Percentiles rank a stretch among this genome's conserved stretches.
phyloP scores from a whole-genome alignment of 2,888 invertebrate genomes.

The Acleris emargana region DNA sequence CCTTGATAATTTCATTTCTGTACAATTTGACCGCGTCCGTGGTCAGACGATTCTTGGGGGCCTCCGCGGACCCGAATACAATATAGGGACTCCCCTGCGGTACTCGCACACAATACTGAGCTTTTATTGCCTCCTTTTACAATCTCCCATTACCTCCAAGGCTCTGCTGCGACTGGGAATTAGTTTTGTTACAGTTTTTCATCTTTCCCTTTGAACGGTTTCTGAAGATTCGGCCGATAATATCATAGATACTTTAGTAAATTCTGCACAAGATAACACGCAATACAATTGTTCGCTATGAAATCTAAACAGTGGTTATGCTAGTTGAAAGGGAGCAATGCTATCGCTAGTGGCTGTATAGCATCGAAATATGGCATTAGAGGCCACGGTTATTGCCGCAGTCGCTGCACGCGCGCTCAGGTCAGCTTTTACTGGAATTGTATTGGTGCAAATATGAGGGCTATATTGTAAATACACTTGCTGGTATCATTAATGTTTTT shows the following conservation, averaged over 20 bases:
- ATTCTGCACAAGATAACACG: conserved; percentile 5
- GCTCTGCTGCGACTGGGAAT: conserved; percentile 75
- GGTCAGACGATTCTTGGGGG: conserved; percentile 80
- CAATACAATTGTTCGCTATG: conserved; percentile 14
- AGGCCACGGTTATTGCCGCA: conserved; percentile 59
- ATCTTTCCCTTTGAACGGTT: conserved; percentile 69
- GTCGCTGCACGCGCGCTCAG: conserved; percentile 52
- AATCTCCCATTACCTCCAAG: conserved; percentile 82
- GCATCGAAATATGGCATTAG: conserved; percentile 69
- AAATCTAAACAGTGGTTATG: conserved; percentile 19
- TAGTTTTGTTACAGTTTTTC: conserved; percentile 79
- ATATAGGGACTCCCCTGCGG: conserved; percentile 79
- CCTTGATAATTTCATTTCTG: conserved; percentile 85
- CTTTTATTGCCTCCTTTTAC: conserved; percentile 84
- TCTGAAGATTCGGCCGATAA: conserved; percentile 47
- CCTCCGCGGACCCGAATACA: conserved; percentile 77
- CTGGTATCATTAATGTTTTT: conserved; percentile 73
- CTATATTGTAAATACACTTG: conserved; percentile 74
- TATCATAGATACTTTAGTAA: conserved; percentile 22
- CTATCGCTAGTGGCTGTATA: conserved; percentile 52
- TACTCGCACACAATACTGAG: conserved; percentile 81
- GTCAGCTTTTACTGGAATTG: conserved; percentile 73
- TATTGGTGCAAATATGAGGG: conserved; percentile 71
- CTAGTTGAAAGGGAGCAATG: conserved; percentile 40
- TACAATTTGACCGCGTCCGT: conserved; percentile 83